Conservation (phyloP, 2,888 invertebrate genomes). For the Cartodere bifasciata region DNA sequence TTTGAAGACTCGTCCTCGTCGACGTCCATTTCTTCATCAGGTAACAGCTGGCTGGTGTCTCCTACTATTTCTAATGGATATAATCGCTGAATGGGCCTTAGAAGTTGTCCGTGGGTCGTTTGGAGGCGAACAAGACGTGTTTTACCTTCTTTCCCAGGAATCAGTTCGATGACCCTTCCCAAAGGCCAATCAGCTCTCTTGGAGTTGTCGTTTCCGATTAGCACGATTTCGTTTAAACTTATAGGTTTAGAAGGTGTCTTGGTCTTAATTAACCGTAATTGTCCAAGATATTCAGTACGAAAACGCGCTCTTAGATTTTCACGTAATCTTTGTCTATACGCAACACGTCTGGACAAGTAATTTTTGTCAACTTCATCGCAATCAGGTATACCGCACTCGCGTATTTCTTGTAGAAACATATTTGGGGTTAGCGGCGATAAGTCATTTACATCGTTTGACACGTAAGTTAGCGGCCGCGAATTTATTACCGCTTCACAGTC, state of each 20-base stretch:
- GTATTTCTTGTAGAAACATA: constrained; percentile 20
- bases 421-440: constrained; percentile 15
- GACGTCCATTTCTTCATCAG: too few species aligned
- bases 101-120: too few species aligned
- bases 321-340: constrained; percentile 15
- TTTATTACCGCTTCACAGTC: constrained; percentile 27
- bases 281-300: constrained; percentile 16
- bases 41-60: too few species aligned
- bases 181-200: constrained; percentile 16
- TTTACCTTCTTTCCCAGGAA: constrained; percentile 14
- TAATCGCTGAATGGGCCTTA: too few species aligned
- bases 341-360: constrained; percentile 12
- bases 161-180: constrained; percentile 12
- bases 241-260: constrained; percentile 7
- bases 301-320: constrained; percentile 17
- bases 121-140: constrained; percentile 13
- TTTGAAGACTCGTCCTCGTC: too few species aligned
- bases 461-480: constrained; percentile 19
- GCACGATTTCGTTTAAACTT: constrained; percentile 13
- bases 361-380: constrained; percentile 13
- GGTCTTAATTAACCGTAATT: constrained; percentile 9
- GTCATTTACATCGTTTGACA: constrained; percentile 12
- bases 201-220: constrained; percentile 13
- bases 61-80: too few species aligned
- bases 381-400: constrained; percentile 15